Conservation (phyloP, 2,113 vertebrate genomes). For the Oophaga pumilio region DNA sequence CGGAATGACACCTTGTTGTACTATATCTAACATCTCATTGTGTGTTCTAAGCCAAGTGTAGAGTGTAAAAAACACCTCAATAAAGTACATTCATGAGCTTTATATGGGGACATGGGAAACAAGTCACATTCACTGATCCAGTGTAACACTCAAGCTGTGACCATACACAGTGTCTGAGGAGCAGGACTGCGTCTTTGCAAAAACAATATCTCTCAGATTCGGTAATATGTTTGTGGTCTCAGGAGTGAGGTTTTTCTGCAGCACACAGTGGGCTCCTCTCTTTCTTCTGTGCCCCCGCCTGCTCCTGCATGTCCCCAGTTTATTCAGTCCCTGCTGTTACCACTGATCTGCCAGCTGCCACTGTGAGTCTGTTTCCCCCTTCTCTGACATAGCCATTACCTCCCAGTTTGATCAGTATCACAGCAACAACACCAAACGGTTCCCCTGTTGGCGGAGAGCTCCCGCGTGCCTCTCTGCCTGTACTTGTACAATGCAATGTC, state of each 20-base stretch:
- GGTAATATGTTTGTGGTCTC: slow-evolving; percentile 34
- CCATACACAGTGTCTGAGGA: neutral
- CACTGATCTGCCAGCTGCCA: slow-evolving; percentile 58
- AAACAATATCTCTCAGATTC: slow-evolving; percentile 23
- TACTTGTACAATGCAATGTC: slow-evolving; percentile 57
- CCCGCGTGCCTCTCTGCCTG: slow-evolving; percentile 51
- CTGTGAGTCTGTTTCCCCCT: slow-evolving; percentile 48
- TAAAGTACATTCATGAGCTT: neutral
- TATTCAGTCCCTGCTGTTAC: slow-evolving; percentile 55
- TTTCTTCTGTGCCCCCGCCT: slow-evolving; percentile 31
- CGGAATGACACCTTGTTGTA: neutral
- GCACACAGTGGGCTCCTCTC: slow-evolving; percentile 32
- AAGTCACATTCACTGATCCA: neutral
- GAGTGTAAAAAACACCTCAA: neutral
- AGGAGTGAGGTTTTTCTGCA: slow-evolving; percentile 29
- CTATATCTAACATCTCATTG: neutral
- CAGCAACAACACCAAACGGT: slow-evolving; percentile 56
- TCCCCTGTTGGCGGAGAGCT: slow-evolving; percentile 52
- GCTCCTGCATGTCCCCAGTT: slow-evolving; percentile 49
- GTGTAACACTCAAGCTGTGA: neutral
- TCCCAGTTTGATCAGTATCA: slow-evolving; percentile 59
- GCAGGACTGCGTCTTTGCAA: slow-evolving; percentile 4
- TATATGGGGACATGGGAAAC: neutral
- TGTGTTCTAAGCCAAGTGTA: neutral
- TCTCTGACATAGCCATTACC: slow-evolving; percentile 54